Evolutionary conservation across 1,140 invertebrate genomes (phyloP).

Genomic region (Nixonia krombeini): DNA sequence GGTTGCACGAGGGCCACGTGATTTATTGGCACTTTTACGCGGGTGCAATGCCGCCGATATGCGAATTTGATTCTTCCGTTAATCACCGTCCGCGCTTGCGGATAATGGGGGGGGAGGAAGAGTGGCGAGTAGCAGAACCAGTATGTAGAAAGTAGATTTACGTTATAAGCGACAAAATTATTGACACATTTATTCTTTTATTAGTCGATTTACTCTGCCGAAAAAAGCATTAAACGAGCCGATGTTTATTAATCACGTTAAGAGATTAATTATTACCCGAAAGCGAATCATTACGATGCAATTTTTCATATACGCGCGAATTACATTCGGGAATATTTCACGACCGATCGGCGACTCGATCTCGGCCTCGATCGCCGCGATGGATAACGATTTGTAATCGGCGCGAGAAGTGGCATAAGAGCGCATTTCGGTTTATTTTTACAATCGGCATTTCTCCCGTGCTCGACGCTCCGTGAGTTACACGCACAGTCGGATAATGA

Average conservation of each 20-base stretch:
- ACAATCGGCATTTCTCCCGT: no score
- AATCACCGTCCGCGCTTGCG: constrained; percentile 17
- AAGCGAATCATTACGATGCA: constrained; percentile 3
- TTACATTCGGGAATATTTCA: constrained; percentile 1
- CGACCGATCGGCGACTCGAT: no score
- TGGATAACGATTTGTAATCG: no score
- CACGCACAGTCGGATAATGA: no score
- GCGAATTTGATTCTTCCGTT: constrained; percentile 35
- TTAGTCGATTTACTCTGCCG: constrained; percentile 11
- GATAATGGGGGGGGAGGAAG: constrained; percentile 30
- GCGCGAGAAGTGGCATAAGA: no score
- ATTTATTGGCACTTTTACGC: constrained; percentile 46
- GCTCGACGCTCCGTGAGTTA: no score
- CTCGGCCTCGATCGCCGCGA: no score
- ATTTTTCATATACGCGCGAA: constrained; percentile 1
- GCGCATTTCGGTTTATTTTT: no score
- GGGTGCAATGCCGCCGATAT: constrained; percentile 37
- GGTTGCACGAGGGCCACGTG: constrained; percentile 22
- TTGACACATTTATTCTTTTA: constrained; percentile 18
- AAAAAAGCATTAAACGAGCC: background rate
- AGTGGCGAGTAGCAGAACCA: constrained; percentile 7
- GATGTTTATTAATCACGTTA: constrained; percentile 12
- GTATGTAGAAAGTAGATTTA: constrained; percentile 25
- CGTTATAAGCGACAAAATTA: constrained; percentile 20
- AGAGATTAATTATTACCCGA: constrained; percentile 2